These are phyloP conservation scores for Trinectes maculatus DNA, from an alignment of 2,113 vertebrate genomes.

Conservation along the genomic window DNA sequence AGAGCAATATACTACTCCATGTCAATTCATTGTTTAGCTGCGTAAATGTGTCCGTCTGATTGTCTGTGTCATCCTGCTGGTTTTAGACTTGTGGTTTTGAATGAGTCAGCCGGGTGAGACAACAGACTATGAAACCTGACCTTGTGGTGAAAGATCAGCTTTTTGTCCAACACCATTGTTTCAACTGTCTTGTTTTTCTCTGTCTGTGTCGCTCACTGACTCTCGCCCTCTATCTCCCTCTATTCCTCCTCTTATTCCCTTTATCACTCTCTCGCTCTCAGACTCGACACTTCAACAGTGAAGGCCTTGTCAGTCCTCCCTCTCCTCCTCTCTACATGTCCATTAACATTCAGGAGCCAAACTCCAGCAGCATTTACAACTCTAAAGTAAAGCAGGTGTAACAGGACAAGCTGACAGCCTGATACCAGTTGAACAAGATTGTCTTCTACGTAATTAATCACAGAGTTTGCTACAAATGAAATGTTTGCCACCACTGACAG, in stretches of 20 bases:
- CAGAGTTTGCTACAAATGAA: neutral
- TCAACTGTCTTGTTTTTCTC: conserved; percentile 34
- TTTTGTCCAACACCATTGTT: conserved; percentile 27
- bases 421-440: conserved; percentile 9
- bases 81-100: neutral
- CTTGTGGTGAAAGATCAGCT: conserved; percentile 62
- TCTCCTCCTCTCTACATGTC: conserved; percentile 54
- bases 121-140: conserved; percentile 30
- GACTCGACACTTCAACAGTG: conserved; percentile 59
- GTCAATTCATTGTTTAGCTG: neutral
- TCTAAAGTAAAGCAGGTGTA: neutral
- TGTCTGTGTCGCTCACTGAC: conserved; percentile 27
- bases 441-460: neutral
- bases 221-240: conserved; percentile 7
- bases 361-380: conserved; percentile 3
- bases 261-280: conserved; percentile 1
- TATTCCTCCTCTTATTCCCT: conserved; percentile 17
- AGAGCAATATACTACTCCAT: too few relatives aligned
- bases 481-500: neutral
- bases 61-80: neutral
- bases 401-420: neutral
- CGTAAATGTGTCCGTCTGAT: neutral
- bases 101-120: conserved; percentile 10
- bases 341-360: conserved; percentile 73
- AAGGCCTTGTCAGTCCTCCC: conserved; percentile 68